Evolutionary conservation across 1,140 invertebrate genomes (phyloP).

Genomic region (Rhizoglyphus robini): DNA sequence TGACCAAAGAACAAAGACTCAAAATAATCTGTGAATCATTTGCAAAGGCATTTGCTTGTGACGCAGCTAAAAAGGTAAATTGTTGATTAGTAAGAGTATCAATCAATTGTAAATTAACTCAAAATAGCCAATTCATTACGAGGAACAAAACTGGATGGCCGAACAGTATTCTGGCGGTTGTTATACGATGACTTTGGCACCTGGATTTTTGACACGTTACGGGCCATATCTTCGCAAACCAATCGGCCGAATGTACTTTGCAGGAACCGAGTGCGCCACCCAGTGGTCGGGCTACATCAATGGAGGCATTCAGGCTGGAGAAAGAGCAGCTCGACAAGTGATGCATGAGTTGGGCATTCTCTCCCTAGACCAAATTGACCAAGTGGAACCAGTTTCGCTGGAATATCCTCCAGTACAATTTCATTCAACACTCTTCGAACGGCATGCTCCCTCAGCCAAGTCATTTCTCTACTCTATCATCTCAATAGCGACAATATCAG

Average conservation of each 20-base stretch:
- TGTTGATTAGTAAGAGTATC: too few species aligned
- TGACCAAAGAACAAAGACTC: constrained; percentile 23
- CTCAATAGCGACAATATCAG: too few species aligned
- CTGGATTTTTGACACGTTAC: constrained; percentile 34
- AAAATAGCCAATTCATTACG: constrained; percentile 26
- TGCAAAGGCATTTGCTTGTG: constrained; percentile 21
- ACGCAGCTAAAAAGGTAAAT: too few species aligned
- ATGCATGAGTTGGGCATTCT: constrained; percentile 25
- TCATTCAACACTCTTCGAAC: not conserved
- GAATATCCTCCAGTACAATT: constrained; percentile 16
- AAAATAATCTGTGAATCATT: constrained; percentile 22
- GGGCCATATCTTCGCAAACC: constrained; percentile 31
- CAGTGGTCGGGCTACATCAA: constrained; percentile 40
- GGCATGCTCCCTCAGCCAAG: constrained; percentile 2
- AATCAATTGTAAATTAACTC: too few species aligned
- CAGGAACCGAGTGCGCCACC: constrained; percentile 38
- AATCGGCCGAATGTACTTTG: constrained; percentile 33
- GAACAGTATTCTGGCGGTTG: constrained; percentile 38
- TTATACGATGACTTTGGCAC: constrained; percentile 33
- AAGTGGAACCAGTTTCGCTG: constrained; percentile 23
- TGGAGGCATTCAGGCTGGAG: constrained; percentile 37
- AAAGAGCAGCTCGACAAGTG: constrained; percentile 36
- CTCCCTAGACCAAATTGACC: constrained; percentile 21
- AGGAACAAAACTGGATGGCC: constrained; percentile 35
- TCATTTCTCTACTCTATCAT: not conserved